phyloP scores from a whole-genome alignment of 2,797 vertebrate species.

The Catharus ustulatus region DNA sequence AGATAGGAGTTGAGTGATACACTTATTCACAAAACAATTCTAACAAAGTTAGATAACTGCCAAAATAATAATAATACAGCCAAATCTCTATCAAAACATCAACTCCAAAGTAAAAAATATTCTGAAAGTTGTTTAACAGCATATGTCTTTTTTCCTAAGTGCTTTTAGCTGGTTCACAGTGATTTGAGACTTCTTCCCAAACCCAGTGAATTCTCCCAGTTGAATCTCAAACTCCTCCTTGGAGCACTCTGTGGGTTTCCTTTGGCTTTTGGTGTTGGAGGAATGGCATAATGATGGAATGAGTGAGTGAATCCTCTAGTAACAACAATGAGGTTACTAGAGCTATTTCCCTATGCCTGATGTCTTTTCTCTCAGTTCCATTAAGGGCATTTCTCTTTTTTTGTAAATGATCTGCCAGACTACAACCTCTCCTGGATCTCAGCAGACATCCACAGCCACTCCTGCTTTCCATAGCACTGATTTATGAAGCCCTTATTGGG shows the following conservation, averaged over 20 bases:
- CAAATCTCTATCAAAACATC: not conserved
- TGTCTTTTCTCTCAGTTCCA: not conserved
- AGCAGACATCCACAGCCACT: conserved; percentile 20
- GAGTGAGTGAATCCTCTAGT: not conserved
- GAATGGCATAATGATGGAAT: not conserved
- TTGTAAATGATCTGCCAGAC: not conserved
- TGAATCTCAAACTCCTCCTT: not conserved
- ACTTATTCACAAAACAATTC: not conserved
- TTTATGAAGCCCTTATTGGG: conserved; percentile 44
- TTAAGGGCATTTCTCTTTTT: conserved; percentile 7
- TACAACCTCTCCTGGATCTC: not conserved
- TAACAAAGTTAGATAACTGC: not conserved
- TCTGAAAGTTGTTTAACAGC: not conserved
- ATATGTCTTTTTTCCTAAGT: not conserved
- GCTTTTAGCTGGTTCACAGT: not conserved
- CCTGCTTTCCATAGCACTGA: conserved; percentile 17
- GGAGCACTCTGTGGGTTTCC: not conserved
- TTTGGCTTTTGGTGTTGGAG: not conserved
- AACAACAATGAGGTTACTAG: not conserved
- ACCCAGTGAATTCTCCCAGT: not conserved
- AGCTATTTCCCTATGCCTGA: not conserved
- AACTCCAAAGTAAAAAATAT: not conserved
- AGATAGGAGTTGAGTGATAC: not conserved
- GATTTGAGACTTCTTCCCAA: not conserved
- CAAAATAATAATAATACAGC: not conserved